Evolutionary conservation across 2,113 vertebrate genomes (phyloP).

Genomic region (Corythaeola cristata): DNA sequence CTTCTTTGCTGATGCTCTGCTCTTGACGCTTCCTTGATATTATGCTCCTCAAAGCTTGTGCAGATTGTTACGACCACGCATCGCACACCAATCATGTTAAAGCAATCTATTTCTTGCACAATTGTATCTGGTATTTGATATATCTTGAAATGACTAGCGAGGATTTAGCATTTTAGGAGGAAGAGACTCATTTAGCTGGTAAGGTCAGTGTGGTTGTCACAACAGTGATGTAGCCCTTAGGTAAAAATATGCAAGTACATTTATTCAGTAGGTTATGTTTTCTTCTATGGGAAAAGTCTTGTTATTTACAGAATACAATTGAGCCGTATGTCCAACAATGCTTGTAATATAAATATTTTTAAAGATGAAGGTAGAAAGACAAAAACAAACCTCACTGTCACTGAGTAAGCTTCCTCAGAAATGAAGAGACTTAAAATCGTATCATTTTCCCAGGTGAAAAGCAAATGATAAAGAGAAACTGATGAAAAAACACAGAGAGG

Average conservation of each 20-base stretch:
- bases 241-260: slow-evolving; percentile 36
- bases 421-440: not conserved
- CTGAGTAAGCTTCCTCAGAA: not conserved
- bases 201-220: not conserved
- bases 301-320: slow-evolving; percentile 5
- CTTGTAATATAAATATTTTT: not conserved
- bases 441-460: not conserved
- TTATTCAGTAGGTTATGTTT: slow-evolving; percentile 15
- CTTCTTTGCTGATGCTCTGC: not conserved
- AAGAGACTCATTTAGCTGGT: slow-evolving; percentile 37
- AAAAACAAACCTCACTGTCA: not conserved
- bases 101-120: not conserved
- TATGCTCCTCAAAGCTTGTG: rapidly evolving
- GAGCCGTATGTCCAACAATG: slow-evolving; percentile 7
- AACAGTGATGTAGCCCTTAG: slow-evolving; percentile 25
- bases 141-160: not conserved
- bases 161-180: slow-evolving; percentile 18
- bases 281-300: not conserved
- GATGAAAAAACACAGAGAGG: not conserved
- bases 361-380: slow-evolving; percentile 1
- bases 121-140: not conserved
- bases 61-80: rapidly evolving
- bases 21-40: not conserved
- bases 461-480: not conserved
- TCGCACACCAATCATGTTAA: not conserved